A percentile compares a stretch with the other conserved stretches of the same genome.
phyloP scores from a whole-genome alignment of 2,888 invertebrate genomes.

The Trachelus tabidus region DNA sequence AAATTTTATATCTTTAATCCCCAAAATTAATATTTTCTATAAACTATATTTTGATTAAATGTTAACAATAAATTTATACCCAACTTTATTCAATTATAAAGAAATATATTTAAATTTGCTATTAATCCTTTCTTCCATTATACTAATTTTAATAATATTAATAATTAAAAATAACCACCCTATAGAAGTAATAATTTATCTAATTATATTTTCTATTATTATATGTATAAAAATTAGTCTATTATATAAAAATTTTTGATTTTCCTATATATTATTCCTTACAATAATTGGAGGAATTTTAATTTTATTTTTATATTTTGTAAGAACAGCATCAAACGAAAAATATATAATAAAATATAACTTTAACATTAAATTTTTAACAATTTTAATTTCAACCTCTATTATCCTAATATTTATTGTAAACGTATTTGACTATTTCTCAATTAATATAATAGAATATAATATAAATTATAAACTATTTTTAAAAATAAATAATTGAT shows the following conservation, averaged over 20 bases:
- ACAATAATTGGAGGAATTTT: constrained; percentile 74
- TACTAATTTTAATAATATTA: too few relatives aligned
- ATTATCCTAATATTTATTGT: too few relatives aligned
- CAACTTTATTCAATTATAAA: too few relatives aligned
- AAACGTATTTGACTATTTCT: too few relatives aligned
- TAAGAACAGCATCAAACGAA: constrained; percentile 74
- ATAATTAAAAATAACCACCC: too few relatives aligned
- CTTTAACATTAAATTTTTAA: too few relatives aligned
- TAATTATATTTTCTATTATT: constrained; percentile 70
- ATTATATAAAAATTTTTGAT: constrained; percentile 67
- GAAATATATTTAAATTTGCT: too few relatives aligned
- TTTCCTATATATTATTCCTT: constrained; percentile 73
- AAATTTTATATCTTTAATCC: constrained; percentile 33
- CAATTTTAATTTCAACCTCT: too few relatives aligned
- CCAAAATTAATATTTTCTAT: constrained; percentile 18
- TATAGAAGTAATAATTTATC: constrained; percentile 69
- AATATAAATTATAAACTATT: too few relatives aligned
- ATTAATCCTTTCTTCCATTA: too few relatives aligned
- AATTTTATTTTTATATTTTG: constrained; percentile 75
- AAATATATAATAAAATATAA: constrained; percentile 39
- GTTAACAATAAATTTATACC: too few relatives aligned
- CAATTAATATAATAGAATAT: constrained; percentile 70
- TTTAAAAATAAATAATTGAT: too few relatives aligned
- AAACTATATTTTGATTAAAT: constrained; percentile 12
- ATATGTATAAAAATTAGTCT: constrained; percentile 67